Percentiles rank a stretch among this genome's conserved stretches.
phyloP scores from a whole-genome alignment of 2,888 invertebrate species.

The Agrypnus murinus region DNA sequence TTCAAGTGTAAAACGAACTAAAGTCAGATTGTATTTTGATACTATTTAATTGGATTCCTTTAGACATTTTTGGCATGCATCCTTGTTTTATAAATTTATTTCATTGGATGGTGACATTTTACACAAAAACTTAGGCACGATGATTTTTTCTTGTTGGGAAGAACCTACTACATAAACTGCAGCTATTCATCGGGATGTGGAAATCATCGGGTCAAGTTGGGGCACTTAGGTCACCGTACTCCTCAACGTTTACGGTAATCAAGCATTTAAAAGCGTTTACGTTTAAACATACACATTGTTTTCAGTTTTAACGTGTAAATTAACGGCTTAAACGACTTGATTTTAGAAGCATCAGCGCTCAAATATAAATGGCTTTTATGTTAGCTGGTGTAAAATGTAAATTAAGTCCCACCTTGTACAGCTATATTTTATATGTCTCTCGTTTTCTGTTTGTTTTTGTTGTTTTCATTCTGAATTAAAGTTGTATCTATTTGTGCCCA shows the following conservation, averaged over 20 bases:
- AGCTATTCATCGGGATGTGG: slow-evolving; percentile 39
- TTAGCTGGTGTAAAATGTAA: background rate
- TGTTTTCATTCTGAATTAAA: too few species aligned
- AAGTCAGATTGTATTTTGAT: background rate
- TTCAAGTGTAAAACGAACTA: slow-evolving; percentile 1
- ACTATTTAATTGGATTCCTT: slow-evolving; percentile 1
- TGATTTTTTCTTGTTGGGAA: slow-evolving; percentile 41
- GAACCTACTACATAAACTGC: too few species aligned
- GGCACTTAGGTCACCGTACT: slow-evolving; percentile 51
- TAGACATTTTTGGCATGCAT: background rate
- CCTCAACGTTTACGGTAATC: slow-evolving; percentile 44
- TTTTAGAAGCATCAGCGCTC: slow-evolving; percentile 4
- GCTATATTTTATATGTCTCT: too few species aligned
- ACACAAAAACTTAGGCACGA: slow-evolving; percentile 27
- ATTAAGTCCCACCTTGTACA: background rate
- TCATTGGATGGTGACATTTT: slow-evolving; percentile 25
- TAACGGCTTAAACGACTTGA: slow-evolving; percentile 21
- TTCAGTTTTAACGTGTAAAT: slow-evolving; percentile 35
- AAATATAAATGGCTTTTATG: too few species aligned
- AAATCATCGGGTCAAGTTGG: slow-evolving; percentile 46
- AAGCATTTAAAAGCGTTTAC: slow-evolving; percentile 40
- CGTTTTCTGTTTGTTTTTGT: too few species aligned
- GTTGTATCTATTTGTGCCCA: too few species aligned
- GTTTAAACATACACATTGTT: slow-evolving; percentile 36
- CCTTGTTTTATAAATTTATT: background rate